Percentiles rank a stretch among this genome's conserved stretches.
Evolutionary conservation across 2,797 vertebrate genomes (phyloP).

Genomic region (Chiloscyllium punctatum): DNA sequence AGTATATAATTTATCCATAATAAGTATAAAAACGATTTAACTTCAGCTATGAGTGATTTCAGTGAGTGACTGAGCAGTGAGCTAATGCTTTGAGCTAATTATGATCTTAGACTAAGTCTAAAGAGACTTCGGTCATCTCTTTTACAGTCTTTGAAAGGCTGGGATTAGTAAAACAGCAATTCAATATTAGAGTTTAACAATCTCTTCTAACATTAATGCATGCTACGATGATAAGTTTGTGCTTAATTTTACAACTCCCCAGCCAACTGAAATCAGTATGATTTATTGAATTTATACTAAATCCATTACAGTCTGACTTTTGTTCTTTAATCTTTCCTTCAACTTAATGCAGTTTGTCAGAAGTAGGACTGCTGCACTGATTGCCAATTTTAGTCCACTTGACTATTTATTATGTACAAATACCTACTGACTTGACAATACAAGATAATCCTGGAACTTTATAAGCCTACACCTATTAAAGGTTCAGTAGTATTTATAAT

Average conservation of each 20-base stretch:
- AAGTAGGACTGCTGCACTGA: not conserved
- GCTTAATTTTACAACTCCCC: not conserved
- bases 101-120: not conserved
- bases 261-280: not conserved
- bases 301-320: not conserved
- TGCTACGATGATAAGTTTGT: not conserved
- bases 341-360: not conserved
- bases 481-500: not conserved
- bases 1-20: not conserved
- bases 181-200: not conserved
- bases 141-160: not conserved
- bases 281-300: not conserved
- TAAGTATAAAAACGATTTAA: not conserved
- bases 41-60: not conserved
- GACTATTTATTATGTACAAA: not conserved
- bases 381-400: not conserved
- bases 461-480: not conserved
- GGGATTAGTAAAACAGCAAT: not conserved
- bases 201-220: not conserved
- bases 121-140: not conserved
- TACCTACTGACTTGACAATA: not conserved
- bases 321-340: not conserved
- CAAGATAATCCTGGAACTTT: not conserved
- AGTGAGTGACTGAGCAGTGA: not conserved
- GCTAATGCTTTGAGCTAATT: not conserved